Base-by-base conservation (phyloP, 1,140 invertebrate genomes). In the Schlechtendalia chinensis region DNA sequence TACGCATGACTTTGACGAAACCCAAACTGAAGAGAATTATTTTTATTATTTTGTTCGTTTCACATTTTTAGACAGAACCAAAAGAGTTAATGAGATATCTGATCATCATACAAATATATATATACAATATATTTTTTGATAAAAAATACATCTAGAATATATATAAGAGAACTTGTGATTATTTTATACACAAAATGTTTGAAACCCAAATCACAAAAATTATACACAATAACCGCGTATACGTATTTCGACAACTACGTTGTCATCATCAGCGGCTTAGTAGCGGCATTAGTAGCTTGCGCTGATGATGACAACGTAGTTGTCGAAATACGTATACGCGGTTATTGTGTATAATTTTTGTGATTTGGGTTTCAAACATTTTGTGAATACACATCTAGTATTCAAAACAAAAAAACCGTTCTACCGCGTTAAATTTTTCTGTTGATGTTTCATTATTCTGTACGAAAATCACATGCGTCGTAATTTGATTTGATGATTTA, bases 61-160 rank as follows among this genome's bases (percentile, higher is more conserved):
- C 19, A 72, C 47, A 72, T 72, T 72, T 47, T 54, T 54, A 72
- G 47, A 72, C 69, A 72, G 69, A 24, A 72, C 3, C 47, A 47
- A n/a, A 54, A 54, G 29, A 24, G 50, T 72, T 72, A 72, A 72
- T 72, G 50, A 72, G 45, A 71, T 53, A 71, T 72, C 24, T 54
- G 69, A 54, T 72, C 50, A 29, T 14, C 32, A 8, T 39, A 39
- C 3, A 39, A 3, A 39, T 39, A 39, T 39, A 39, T 39, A 39
- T 39, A 39, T 39, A 39, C 8, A 39, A 39, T 39, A 39, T 39
- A 39, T 39, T 39, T 39, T 72, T 72, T 72, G 47, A 39, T 17
- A 72, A 72, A 72, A 72, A 29, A 54, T 39, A 53, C 24, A 29
- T 16, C 17, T 72, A 71, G 53, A 53, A 50, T n/a, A n/a, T n/a